Base-by-base conservation (phyloP, 92 coral and sea anemone genomes). In the Paramuricea clavata region DNA sequence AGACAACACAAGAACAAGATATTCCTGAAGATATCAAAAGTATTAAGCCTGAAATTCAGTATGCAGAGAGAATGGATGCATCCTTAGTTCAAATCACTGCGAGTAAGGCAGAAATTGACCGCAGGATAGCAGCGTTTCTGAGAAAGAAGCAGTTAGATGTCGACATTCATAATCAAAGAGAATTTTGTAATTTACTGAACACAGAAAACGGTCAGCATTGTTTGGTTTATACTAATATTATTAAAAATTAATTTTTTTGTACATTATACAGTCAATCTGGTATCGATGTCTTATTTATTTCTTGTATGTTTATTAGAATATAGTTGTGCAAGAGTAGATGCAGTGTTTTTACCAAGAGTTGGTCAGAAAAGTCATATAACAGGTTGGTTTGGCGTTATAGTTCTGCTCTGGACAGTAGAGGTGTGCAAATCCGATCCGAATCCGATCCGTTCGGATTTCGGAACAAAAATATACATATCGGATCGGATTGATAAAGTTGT, bases 341-440 rank as follows among this genome's bases (percentile, higher is more conserved):
- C 99, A 3, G 95, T 93, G 3, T 96, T 96, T 86, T 82, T 96
- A 42, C 95, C 94, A 79, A 89, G 99, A 59, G 90, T 91, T 86
- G 99, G 99, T 31, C 99, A 94, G 57, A 92, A 87, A 61, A 94
- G 98, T 35, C 99, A 96, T 76, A 96, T 96, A 41, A 96, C 93
- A 90, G 99, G 99, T 94, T 50, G 41, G 83, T 76, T n/a, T 17
- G 12, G 50, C 22, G 15, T 0, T 39, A 13, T 22, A 31, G 77
- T 36, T 13, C 39, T 23, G 12, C 26, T 32, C 2, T 31, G 2
- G 39, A 10, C 34, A 26, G 72, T n/a, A n/a, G n/a, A n/a, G n/a
- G n/a, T n/a, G n/a, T n/a, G n/a, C n/a, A n/a, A n/a, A n/a, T n/a
- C n/a, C n/a, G n/a, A n/a, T n/a, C n/a, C n/a, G n/a, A n/a, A n/a